Base-by-base conservation (phyloP, 2,888 invertebrate species). In the Noctua pronuba region DNA sequence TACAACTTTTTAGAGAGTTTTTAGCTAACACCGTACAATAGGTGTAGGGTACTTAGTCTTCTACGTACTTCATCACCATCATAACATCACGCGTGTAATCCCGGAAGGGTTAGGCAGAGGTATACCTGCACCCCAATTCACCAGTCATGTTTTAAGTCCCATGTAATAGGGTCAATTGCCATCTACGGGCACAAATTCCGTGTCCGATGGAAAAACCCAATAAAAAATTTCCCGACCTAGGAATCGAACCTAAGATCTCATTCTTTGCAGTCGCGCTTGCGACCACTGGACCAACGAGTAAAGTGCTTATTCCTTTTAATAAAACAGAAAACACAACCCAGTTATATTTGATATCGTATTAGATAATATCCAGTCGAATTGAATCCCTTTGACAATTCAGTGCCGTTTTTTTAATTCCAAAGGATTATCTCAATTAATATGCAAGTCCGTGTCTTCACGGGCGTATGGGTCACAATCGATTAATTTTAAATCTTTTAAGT, bases 341-440 rank as follows among this genome's bases (percentile, higher is more conserved):
- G 68, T 67, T 55, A 52, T 6, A 68, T 7, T 31, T 46, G 44
- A 70, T 78, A 64, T 71, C 35, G 64, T 13, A 46, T 79, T 62
- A 66, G 58, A 68, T 83, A 41, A 31, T 46, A 38, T 73, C 31
- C 38, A 65, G 55, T 38, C 21, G n/a, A 13, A 65, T 65, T 13
- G 21, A 10, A n/a, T 60, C 77, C 77, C 70, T 67, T 60, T 75
- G 55, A 49, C 64, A 62, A 70, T 82, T 41, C 41, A 16, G 55
- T 55, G 6, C 18, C 21, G 66, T 24, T 81, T 85, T 86, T 83
- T 81, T 79, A 71, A 81, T 78, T 71, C 73, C 68, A 86, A 44
- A 41, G 85, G 91, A 91, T 91, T 90, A 92, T 89, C 83, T 73
- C 86, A 90, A 91, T 91, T 89, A 92, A 88, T 88, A 89, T 88